A percentile compares a stretch with the other conserved stretches of the same genome.
Conservation (phyloP, 2,888 invertebrate species). For the Drosophila neonasuta region DNA sequence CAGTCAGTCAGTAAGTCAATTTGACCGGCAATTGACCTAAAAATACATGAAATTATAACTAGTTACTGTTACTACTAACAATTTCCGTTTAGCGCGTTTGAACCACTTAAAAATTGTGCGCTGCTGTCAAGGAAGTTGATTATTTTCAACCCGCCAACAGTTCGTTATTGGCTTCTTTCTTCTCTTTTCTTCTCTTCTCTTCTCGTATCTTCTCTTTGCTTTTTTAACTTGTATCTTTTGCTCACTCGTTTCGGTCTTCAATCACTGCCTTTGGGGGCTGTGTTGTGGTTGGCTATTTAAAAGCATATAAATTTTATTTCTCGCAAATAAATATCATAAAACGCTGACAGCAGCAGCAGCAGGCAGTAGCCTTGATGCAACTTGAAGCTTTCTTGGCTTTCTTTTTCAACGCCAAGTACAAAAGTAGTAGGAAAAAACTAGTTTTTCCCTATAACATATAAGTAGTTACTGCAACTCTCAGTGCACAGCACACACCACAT, state of each 20-base stretch:
- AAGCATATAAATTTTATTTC: slow-evolving; percentile 56
- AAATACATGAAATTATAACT: slow-evolving; percentile 20
- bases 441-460: slow-evolving; percentile 36
- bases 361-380: slow-evolving; percentile 20
- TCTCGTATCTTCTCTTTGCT: no score
- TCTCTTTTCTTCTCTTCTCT: not conserved
- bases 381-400: slow-evolving; percentile 17
- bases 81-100: slow-evolving; percentile 48
- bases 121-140: slow-evolving; percentile 55
- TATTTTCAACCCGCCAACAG: slow-evolving; percentile 41
- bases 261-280: slow-evolving; percentile 39
- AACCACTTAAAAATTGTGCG: slow-evolving; percentile 36
- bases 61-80: slow-evolving; percentile 44
- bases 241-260: slow-evolving; percentile 25
- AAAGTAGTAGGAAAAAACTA: slow-evolving; percentile 41
- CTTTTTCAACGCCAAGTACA: slow-evolving; percentile 37
- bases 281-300: slow-evolving; percentile 31
- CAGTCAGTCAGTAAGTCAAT: slow-evolving; percentile 6
- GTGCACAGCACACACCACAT: slow-evolving; percentile 41
- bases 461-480: slow-evolving; percentile 46
- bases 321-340: slow-evolving; percentile 56
- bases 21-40: slow-evolving; percentile 22
- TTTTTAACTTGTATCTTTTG: slow-evolving; percentile 1
- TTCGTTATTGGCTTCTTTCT: slow-evolving; percentile 8
- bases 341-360: slow-evolving; percentile 32